These are phyloP conservation scores for Tanytarsus gracilentus DNA, from an alignment of 2,888 invertebrate genomes.

Conservation along the genomic window DNA sequence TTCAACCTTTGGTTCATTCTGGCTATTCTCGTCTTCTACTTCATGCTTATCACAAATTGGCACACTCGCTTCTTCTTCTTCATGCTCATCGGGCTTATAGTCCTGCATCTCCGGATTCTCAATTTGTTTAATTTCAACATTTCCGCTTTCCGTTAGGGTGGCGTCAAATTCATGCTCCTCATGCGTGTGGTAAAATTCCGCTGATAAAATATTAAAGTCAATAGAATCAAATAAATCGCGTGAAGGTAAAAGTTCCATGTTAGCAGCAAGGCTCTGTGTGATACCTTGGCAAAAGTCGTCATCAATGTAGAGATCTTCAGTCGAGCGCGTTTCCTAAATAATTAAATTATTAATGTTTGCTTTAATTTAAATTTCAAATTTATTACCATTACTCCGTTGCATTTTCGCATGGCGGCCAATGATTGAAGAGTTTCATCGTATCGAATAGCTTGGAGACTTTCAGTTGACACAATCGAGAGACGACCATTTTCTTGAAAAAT, in stretches of 20 bases:
- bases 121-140: not conserved
- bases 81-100: not conserved
- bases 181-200: slow-evolving; percentile 23
- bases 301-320: slow-evolving; percentile 50
- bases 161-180: slow-evolving; percentile 17
- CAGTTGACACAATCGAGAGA: slow-evolving; percentile 19
- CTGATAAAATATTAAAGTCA: slow-evolving; percentile 30
- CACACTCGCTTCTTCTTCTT: not conserved
- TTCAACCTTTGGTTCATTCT: slow-evolving; percentile 9
- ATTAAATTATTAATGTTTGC: not conserved
- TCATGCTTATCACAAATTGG: slow-evolving; percentile 7
- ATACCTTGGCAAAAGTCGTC: slow-evolving; percentile 43
- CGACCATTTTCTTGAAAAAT: slow-evolving; percentile 8
- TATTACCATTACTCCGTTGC: too few species aligned
- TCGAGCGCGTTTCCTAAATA: slow-evolving; percentile 47
- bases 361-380: not conserved
- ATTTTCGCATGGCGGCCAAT: not conserved
- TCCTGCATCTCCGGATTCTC: not conserved
- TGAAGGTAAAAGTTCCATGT: slow-evolving; percentile 31
- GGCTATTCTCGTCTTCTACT: not conserved
- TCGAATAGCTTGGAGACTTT: not conserved
- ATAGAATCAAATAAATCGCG: slow-evolving; percentile 30
- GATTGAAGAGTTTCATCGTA: slow-evolving; percentile 13
- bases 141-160: not conserved
- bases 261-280: slow-evolving; percentile 31